phyloP scores from a whole-genome alignment of 2,888 invertebrate genomes.

The Torymus aiolomorphi region DNA sequence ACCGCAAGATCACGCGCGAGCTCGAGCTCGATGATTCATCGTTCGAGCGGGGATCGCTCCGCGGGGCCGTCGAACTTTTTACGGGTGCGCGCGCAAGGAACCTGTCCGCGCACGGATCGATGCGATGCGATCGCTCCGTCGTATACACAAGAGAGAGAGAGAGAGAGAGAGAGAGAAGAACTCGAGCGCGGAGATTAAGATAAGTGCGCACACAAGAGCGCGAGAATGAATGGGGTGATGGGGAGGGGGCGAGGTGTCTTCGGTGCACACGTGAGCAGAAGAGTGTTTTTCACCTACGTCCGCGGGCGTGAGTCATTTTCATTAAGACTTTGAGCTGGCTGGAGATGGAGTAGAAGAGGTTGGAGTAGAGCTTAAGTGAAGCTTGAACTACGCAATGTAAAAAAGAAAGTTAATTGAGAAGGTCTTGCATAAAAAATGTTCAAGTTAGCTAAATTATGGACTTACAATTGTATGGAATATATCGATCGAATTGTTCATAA shows the following conservation, averaged over 20 bases:
- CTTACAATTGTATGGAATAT: too few species aligned
- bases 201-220: slow-evolving; percentile 33
- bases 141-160: too few species aligned
- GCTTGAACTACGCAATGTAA: too few species aligned
- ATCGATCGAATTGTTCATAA: too few species aligned
- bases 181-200: slow-evolving; percentile 46
- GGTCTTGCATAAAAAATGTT: too few species aligned
- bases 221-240: slow-evolving; percentile 36
- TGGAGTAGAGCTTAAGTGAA: too few species aligned
- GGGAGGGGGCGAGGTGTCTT: background rate
- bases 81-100: slow-evolving; percentile 61
- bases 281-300: slow-evolving; percentile 34
- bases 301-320: too few species aligned
- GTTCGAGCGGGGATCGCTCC: slow-evolving; percentile 56
- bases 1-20: slow-evolving; percentile 63
- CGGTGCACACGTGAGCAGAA: background rate
- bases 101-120: slow-evolving; percentile 59
- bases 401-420: too few species aligned
- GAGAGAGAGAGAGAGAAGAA: background rate
- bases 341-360: too few species aligned
- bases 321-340: too few species aligned
- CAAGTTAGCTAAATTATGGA: too few species aligned
- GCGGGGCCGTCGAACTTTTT: slow-evolving; percentile 68
- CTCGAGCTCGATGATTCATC: slow-evolving; percentile 65
- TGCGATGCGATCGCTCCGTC: background rate